Evolutionary conservation across 2,113 vertebrate species (phyloP).

Genomic region (Eira barbara): DNA sequence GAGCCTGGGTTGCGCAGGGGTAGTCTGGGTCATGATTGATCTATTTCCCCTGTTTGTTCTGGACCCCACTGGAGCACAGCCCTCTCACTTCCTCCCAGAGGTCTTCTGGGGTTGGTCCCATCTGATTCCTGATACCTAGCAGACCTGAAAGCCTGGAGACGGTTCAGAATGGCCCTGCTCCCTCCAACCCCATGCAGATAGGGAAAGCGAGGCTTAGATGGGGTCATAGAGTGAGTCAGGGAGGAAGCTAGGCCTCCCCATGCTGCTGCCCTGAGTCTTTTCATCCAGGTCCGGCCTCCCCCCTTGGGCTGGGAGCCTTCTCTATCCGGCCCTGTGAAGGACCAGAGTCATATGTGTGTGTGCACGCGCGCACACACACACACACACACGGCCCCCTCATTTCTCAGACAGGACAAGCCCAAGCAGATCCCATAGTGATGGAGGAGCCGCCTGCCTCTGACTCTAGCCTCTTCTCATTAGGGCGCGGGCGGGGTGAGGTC

Average conservation of each 20-base stretch:
- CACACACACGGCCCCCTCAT: not conserved
- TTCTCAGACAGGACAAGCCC: slow-evolving; percentile 56
- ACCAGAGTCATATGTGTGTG: not conserved
- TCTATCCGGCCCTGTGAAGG: not conserved
- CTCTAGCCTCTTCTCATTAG: not conserved
- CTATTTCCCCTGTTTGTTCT: not conserved
- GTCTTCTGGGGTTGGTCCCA: not conserved
- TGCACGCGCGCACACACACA: accelerated
- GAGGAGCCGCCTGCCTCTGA: slow-evolving; percentile 43
- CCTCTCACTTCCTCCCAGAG: not conserved
- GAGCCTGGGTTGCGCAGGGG: not conserved
- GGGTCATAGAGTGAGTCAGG: not conserved
- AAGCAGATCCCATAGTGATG: not conserved
- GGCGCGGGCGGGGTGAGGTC: slow-evolving; percentile 48
- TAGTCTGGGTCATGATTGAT: not conserved
- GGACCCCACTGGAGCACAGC: not conserved
- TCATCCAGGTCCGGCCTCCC: not conserved
- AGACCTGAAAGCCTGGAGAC: not conserved
- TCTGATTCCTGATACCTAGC: not conserved
- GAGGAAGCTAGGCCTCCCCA: not conserved
- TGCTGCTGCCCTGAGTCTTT: not conserved
- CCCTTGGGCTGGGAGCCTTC: not conserved
- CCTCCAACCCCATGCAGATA: too few species aligned
- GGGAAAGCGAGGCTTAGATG: not conserved
- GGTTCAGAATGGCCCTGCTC: not conserved